Evolutionary conservation across 2,797 vertebrate genomes (phyloP).

Genomic region (Psittacula derbiana): DNA sequence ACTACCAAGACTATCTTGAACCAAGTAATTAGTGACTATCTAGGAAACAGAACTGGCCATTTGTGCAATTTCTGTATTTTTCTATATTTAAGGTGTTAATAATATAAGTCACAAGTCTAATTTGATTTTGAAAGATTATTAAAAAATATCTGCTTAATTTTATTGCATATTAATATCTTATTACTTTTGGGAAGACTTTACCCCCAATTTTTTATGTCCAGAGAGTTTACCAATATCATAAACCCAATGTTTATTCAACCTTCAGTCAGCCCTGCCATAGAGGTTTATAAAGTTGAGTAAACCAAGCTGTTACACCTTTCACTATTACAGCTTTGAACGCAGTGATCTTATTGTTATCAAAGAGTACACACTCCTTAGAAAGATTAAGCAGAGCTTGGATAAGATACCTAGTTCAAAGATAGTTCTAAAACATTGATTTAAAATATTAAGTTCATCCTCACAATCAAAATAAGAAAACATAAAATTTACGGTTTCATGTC

Average conservation of each 20-base stretch:
- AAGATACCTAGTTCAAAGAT: not conserved
- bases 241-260: constrained; percentile 10
- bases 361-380: not conserved
- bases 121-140: not conserved
- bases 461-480: not conserved
- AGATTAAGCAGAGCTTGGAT: not conserved
- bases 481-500: not conserved
- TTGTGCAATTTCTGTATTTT: not conserved
- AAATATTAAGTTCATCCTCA: constrained; percentile 12
- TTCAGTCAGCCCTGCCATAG: not conserved
- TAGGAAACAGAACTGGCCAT: not conserved
- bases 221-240: constrained; percentile 7
- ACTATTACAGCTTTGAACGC: constrained; percentile 9
- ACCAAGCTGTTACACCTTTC: not conserved
- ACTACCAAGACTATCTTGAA: not conserved
- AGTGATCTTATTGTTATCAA: not conserved
- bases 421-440: constrained; percentile 25
- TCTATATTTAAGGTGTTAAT: not conserved
- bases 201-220: not conserved
- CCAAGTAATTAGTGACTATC: not conserved
- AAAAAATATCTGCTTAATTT: constrained; percentile 15
- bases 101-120: not conserved
- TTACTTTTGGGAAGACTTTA: not conserved
- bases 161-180: not conserved
- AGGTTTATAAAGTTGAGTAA: constrained; percentile 52